A percentile compares a stretch with the other conserved stretches of the same genome.
phyloP scores from a whole-genome alignment of 2,888 invertebrate genomes.

The Drosophila ustulata region DNA sequence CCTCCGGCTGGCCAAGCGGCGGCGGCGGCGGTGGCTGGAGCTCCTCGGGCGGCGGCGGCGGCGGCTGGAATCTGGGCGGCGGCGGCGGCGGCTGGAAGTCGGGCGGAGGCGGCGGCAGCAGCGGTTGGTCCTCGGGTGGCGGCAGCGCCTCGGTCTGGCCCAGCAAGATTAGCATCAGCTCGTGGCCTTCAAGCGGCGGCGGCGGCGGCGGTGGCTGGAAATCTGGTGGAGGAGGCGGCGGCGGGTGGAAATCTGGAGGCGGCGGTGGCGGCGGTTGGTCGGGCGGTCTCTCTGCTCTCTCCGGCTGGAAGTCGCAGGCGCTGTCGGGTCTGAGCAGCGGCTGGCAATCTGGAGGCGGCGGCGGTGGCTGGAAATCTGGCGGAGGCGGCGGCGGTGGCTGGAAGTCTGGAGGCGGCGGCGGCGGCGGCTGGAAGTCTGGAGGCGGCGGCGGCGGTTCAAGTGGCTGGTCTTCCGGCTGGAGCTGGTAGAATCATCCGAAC shows the following conservation, averaged over 20 bases:
- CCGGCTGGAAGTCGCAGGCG: constrained; percentile 43
- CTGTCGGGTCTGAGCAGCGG: constrained; percentile 46
- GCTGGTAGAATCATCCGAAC: constrained; percentile 52
- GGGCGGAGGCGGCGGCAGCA: constrained; percentile 46
- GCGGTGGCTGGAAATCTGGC: constrained; percentile 50
- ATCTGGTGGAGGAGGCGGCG: constrained; percentile 26
- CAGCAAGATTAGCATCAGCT: too few relatives aligned
- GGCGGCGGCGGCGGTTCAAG: constrained; percentile 41
- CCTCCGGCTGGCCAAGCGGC: constrained; percentile 51
- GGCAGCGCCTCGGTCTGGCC: background rate
- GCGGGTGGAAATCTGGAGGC: constrained; percentile 29
- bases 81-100: constrained; percentile 50
- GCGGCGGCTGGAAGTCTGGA: constrained; percentile 47
- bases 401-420: constrained; percentile 40
- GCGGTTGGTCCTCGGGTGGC: constrained; percentile 52
- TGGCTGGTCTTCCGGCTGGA: constrained; percentile 56
- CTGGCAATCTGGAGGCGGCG: constrained; percentile 55
- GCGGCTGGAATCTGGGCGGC: constrained; percentile 49
- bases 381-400: constrained; percentile 44
- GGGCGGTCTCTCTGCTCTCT: constrained; percentile 34
- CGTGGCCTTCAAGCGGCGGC: constrained; percentile 40
- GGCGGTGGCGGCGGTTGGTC: constrained; percentile 51
- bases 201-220: constrained; percentile 30
- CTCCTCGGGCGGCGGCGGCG: constrained; percentile 34
- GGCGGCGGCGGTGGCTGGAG: constrained; percentile 42